These are phyloP conservation scores for Dexiosoma caninum DNA, from an alignment of 2,888 invertebrate genomes.

Conservation along the genomic window DNA sequence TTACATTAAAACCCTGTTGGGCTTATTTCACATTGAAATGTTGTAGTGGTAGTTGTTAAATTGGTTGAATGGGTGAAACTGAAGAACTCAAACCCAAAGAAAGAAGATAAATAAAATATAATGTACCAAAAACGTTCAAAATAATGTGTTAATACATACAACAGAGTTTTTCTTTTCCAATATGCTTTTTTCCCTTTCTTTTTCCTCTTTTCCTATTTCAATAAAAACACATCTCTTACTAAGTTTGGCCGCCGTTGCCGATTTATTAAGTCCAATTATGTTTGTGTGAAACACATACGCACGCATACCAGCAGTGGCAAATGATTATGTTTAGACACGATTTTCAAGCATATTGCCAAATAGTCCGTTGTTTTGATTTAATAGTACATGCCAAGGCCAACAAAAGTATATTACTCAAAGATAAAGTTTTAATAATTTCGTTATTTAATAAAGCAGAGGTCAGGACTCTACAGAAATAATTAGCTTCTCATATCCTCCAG, in stretches of 20 bases:
- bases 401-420: not conserved
- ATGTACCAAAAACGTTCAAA: conserved; percentile 35
- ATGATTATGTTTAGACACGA: not conserved
- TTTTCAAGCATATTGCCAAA: not conserved
- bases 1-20: conserved; percentile 43
- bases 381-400: not conserved
- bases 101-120: not conserved
- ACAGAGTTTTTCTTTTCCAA: too few relatives aligned
- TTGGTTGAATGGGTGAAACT: conserved; percentile 1
- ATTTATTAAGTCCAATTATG: not conserved
- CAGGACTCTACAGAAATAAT: not conserved
- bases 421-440: not conserved
- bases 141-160: conserved; percentile 58
- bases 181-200: not conserved
- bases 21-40: conserved; percentile 1
- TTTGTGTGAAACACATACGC: not conserved
- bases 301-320: not conserved
- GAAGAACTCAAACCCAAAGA: not conserved
- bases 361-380: not conserved
- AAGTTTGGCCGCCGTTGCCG: not conserved
- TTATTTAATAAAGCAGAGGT: not conserved
- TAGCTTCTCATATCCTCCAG: not conserved
- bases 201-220: not conserved
- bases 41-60: not conserved
- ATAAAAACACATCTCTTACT: not conserved